Evolutionary conservation across 2,113 vertebrate species (phyloP).

Genomic region (Butastur rufipennis): DNA sequence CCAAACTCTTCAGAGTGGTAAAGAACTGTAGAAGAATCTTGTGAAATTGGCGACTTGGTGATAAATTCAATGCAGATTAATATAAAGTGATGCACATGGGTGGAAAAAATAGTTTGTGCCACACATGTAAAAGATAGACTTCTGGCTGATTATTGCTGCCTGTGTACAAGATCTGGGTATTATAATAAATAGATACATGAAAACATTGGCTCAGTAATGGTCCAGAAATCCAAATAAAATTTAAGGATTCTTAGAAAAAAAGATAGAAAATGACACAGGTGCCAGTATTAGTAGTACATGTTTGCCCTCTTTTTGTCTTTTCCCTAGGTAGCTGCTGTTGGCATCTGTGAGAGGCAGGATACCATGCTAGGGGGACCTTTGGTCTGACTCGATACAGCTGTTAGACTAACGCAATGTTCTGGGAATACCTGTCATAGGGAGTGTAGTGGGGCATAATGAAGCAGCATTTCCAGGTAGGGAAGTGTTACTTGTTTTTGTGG

Average conservation of each 20-base stretch:
- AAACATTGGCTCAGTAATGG: not conserved
- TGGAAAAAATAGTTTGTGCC: not conserved
- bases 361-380: not conserved
- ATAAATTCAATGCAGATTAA: conserved; percentile 17
- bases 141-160: not conserved
- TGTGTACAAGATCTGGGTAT: not conserved
- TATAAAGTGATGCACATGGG: conserved; percentile 16
- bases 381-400: not conserved
- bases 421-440: not conserved
- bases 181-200: not conserved
- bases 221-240: not conserved
- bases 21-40: conserved; percentile 23
- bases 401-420: not conserved
- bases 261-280: not conserved
- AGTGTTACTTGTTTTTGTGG: not conserved
- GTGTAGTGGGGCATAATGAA: not conserved
- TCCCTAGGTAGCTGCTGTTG: not conserved
- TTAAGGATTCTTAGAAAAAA: not conserved
- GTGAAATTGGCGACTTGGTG: conserved; percentile 42
- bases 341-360: not conserved
- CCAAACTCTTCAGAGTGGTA: not conserved
- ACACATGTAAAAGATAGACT: not conserved
- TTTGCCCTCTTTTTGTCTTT: not conserved
- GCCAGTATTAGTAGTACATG: not conserved
- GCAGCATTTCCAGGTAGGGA: not conserved